phyloP scores from a whole-genome alignment of 2,113 vertebrate genomes.

The Chrysemys picta region DNA sequence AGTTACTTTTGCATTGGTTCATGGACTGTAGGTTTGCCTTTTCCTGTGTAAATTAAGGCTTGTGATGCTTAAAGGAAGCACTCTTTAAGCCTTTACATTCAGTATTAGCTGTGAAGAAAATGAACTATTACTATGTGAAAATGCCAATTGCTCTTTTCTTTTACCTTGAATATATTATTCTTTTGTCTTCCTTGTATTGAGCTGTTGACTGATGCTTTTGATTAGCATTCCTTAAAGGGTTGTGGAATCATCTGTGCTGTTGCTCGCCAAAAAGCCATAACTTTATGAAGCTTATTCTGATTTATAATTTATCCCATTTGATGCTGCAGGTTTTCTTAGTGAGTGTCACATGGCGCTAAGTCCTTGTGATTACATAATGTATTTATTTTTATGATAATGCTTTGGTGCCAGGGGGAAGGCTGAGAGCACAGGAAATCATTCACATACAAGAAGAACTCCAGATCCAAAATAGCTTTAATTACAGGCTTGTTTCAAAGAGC shows the following conservation, averaged over 20 bases:
- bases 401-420: slow-evolving; percentile 30
- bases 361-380: slow-evolving; percentile 27
- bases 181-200: fast-evolving
- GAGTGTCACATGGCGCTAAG: slow-evolving; percentile 13
- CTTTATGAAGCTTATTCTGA: background rate
- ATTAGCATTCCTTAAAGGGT: background rate
- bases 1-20: background rate
- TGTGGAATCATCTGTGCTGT: background rate
- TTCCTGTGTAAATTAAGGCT: background rate
- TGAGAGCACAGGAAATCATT: slow-evolving; percentile 55
- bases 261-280: background rate
- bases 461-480: slow-evolving; percentile 31
- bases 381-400: slow-evolving; percentile 12
- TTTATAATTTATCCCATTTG: background rate
- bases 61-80: background rate
- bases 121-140: background rate
- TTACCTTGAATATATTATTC: background rate
- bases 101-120: background rate
- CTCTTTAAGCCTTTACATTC: background rate
- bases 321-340: slow-evolving; percentile 6
- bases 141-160: background rate
- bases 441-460: slow-evolving; percentile 25
- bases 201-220: background rate
- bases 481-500: slow-evolving; percentile 44
- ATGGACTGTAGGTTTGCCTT: background rate